phyloP scores from a whole-genome alignment of 2,888 invertebrate species.

The Aromia moschata region DNA sequence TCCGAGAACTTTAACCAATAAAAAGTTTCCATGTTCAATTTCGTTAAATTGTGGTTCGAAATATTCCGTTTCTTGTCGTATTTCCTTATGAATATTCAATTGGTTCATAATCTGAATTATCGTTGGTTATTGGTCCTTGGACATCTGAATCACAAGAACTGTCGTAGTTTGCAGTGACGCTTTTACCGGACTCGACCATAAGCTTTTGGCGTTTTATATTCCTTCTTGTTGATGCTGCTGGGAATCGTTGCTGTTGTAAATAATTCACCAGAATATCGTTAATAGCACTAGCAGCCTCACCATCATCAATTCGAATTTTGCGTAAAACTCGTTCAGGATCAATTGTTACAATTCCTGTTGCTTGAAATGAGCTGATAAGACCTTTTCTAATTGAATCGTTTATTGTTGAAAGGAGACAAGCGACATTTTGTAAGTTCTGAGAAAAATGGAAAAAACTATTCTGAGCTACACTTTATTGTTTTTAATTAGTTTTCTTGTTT shows the following conservation, averaged over 20 bases:
- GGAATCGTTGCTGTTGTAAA: constrained; percentile 33
- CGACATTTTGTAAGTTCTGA: constrained; percentile 8
- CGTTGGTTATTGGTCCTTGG: constrained; percentile 29
- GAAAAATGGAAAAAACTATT: not conserved
- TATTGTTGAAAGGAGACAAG: constrained; percentile 5
- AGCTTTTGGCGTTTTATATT: constrained; percentile 33
- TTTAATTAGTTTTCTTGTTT: constrained; percentile 4
- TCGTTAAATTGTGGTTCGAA: constrained; percentile 17
- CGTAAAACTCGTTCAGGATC: constrained; percentile 35
- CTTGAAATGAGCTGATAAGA: constrained; percentile 34
- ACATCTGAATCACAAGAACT: constrained; percentile 32
- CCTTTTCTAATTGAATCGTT: constrained; percentile 26
- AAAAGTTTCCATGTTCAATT: constrained; percentile 19
- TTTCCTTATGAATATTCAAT: constrained; percentile 3
- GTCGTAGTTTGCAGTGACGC: constrained; percentile 31
- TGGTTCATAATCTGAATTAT: constrained; percentile 30
- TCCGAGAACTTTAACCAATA: constrained; percentile 18
- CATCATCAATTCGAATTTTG: constrained; percentile 32
- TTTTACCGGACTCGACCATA: constrained; percentile 32
- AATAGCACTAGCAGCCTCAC: constrained; percentile 5
- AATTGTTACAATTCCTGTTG: constrained; percentile 34
- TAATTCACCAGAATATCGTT: constrained; percentile 26
- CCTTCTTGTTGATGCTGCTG: constrained; percentile 28
- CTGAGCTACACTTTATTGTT: not conserved
- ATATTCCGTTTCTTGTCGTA: constrained; percentile 26